Evolutionary conservation across 1,140 invertebrate genomes (phyloP).

Genomic region (Zeugodacus cucurbitae): DNA sequence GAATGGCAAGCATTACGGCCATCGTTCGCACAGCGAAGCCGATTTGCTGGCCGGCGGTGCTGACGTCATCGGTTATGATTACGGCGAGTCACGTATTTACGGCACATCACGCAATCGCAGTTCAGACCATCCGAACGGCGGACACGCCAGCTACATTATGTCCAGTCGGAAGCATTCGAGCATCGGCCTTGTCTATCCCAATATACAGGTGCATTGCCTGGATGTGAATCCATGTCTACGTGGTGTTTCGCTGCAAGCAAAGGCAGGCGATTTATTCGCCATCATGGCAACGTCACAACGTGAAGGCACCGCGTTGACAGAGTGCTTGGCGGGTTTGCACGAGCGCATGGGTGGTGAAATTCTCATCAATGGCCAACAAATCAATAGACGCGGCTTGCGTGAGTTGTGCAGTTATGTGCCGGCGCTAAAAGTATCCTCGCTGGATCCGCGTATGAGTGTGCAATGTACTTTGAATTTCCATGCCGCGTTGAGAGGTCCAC

Average conservation of each 20-base stretch:
- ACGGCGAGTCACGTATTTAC: constrained; percentile 56
- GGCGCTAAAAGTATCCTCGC: constrained; percentile 59
- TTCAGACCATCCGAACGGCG: constrained; percentile 53
- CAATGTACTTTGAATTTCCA: constrained; percentile 85
- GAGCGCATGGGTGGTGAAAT: constrained; percentile 81
- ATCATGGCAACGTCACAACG: constrained; percentile 86
- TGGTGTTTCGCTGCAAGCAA: constrained; percentile 83
- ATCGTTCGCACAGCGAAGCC: constrained; percentile 65
- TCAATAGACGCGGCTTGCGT: constrained; percentile 76
- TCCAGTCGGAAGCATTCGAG: constrained; percentile 61
- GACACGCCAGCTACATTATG: constrained; percentile 47
- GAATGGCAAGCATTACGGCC: constrained; percentile 63
- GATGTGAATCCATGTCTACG: constrained; percentile 71
- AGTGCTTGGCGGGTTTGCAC: constrained; percentile 80
- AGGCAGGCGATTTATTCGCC: constrained; percentile 89
- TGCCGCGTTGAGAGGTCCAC: constrained; percentile 75
- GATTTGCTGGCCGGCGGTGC: constrained; percentile 56
- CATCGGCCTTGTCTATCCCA: constrained; percentile 70
- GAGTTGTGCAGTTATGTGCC: constrained; percentile 67
- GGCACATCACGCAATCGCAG: constrained; percentile 55
- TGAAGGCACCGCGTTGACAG: constrained; percentile 84
- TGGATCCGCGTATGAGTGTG: constrained; percentile 80
- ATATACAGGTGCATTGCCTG: constrained; percentile 75
- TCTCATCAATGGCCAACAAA: constrained; percentile 85
- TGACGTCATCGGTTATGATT: constrained; percentile 39